A percentile compares a stretch with the other conserved stretches of the same genome.
phyloP scores from a whole-genome alignment of 2,113 vertebrate genomes.

The Narcine bancroftii region DNA sequence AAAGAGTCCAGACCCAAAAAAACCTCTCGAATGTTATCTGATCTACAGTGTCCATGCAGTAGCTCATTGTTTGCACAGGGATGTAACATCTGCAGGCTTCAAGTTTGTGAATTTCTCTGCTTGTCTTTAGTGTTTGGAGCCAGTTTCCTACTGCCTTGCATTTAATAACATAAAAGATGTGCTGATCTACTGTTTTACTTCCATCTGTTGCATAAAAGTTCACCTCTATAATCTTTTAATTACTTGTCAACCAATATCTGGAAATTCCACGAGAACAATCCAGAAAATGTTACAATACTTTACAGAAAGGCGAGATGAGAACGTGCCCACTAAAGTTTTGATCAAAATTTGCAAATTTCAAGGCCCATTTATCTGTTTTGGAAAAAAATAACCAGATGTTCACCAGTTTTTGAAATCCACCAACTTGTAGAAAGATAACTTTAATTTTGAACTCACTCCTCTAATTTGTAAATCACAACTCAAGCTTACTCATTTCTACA shows the following conservation, averaged over 20 bases:
- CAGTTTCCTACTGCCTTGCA: neutral
- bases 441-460: neutral
- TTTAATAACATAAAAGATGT: neutral
- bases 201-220: neutral
- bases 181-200: neutral
- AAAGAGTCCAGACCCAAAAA: no score
- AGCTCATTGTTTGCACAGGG: no score
- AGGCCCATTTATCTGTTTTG: neutral
- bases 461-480: neutral
- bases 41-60: no score
- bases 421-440: neutral
- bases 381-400: no score
- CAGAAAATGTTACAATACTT: neutral
- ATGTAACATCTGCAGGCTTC: no score
- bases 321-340: no score
- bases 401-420: neutral
- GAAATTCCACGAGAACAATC: neutral
- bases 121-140: neutral
- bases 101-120: neutral
- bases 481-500: neutral
- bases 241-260: neutral
- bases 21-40: no score
- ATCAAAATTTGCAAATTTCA: neutral
- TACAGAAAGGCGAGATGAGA: no score
- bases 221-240: neutral